Conservation (phyloP, 2,113 vertebrate genomes). For the Dasyurus viverrinus region DNA sequence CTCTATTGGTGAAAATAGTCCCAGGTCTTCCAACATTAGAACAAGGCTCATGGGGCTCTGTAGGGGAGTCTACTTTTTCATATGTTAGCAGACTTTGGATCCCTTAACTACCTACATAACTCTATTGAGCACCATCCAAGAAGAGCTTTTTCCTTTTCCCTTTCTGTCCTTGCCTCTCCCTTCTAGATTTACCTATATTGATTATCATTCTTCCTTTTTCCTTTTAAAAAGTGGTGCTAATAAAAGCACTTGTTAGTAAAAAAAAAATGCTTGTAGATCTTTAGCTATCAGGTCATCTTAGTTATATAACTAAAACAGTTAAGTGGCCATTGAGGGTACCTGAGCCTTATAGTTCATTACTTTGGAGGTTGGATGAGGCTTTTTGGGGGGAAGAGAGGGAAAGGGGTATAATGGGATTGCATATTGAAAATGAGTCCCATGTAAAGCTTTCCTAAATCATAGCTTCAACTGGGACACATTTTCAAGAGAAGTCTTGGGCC, state of each 20-base stretch:
- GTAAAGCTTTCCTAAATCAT: not conserved
- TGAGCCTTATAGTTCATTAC: not conserved
- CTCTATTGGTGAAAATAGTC: not conserved
- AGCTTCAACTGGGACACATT: not conserved
- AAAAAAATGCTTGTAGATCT: not conserved
- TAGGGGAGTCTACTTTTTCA: not conserved
- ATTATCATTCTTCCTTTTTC: not conserved
- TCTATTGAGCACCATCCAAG: not conserved
- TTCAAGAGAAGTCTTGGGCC: not conserved
- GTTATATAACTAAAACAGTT: not conserved
- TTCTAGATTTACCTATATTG: not conserved
- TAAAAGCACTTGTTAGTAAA: not conserved
- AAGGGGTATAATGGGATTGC: not conserved
- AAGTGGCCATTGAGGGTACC: not conserved
- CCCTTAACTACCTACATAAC: not conserved
- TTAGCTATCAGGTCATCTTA: not conserved
- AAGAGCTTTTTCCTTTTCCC: not conserved
- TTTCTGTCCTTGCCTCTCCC: slow-evolving; percentile 13
- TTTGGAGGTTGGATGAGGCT: not conserved
- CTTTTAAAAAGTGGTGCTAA: not conserved
- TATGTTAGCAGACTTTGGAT: not conserved
- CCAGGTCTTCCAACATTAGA: not conserved
- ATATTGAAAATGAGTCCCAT: not conserved
- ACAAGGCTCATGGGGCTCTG: not conserved
- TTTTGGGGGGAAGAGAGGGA: not conserved